These are phyloP conservation scores for Ptilodon capucinus DNA, from an alignment of 2,888 invertebrate species.

Conservation along the genomic window DNA sequence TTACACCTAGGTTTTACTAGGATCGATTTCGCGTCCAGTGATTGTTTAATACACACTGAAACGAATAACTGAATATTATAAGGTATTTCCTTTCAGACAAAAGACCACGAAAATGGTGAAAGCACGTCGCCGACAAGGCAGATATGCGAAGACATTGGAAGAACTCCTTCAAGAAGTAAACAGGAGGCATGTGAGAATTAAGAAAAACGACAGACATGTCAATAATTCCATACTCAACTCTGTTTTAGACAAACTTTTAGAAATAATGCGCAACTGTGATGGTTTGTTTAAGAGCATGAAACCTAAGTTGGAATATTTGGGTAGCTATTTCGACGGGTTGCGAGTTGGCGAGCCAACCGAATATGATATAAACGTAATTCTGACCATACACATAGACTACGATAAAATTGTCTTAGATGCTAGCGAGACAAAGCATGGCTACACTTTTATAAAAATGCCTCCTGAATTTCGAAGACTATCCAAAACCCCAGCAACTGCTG, in stretches of 20 bases:
- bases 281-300: conserved; percentile 51
- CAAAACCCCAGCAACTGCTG: conserved; percentile 38
- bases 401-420: conserved; percentile 47
- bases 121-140: neutral
- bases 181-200: conserved; percentile 45
- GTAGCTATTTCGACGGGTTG: conserved; percentile 60
- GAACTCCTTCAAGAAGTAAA: conserved; percentile 47
- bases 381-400: conserved; percentile 53
- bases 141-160: conserved; percentile 38
- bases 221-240: conserved; percentile 50
- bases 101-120: too few species aligned
- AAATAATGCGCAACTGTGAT: conserved; percentile 45
- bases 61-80: too few species aligned
- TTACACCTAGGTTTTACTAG: too few species aligned
- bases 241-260: conserved; percentile 46
- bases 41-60: too few species aligned
- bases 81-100: too few species aligned
- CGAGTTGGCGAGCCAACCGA: conserved; percentile 60
- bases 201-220: conserved; percentile 42
- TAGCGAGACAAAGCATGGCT: conserved; percentile 35
- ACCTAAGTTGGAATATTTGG: conserved; percentile 56
- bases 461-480: conserved; percentile 58
- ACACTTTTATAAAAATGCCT: conserved; percentile 53
- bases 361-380: conserved; percentile 57
- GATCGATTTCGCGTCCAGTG: too few species aligned